Evolutionary conservation across 2,888 invertebrate species (phyloP), one percentile per base, ranked within the genome.

Genomic region (Cyclophora punctaria): DNA sequence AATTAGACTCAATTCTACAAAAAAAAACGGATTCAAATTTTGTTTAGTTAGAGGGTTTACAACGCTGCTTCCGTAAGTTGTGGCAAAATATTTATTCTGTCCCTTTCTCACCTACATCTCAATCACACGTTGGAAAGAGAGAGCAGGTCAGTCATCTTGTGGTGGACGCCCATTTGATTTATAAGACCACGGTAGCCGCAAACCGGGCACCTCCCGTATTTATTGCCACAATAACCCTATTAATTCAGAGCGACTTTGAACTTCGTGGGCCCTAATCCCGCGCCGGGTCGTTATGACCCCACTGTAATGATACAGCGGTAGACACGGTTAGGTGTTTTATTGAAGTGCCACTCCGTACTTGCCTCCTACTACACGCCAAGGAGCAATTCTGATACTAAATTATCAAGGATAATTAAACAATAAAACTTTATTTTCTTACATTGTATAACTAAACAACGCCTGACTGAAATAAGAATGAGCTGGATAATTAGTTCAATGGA

Each of bases 191-290:
- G 70, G 67, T 67, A 66, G 62, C 84, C 85, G 69, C 85, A 83
- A 83, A 81, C 84, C 79, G 77, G 78, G 74, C 80, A 73, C 76
- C 77, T 75, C 48, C 71, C 72, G 80, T 87, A 87, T 88, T 87
- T 88, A 88, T 87, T 82, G 83, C 86, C 75, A 75, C 83, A 80
- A 85, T 83, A 88, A 84, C 84, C 84, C 85, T 79, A 88, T 86
- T 87, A 87, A 87, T 86, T 84, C 80, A 69, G 68, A 69, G 71
- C 72, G 78, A 80, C 78, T 84, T 80, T 77, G 80, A 78, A 80
- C 76, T 77, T 69, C 67, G 65, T 57, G 59, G 68, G 65, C 66
- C 73, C 70, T 70, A 70, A 73, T 70, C 67, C 66, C 63, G 67
- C 67, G 65, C 60, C 62, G 65, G 64, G 66, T 63, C 66, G 58